phyloP scores from a whole-genome alignment of 2,797 vertebrate genomes.

The Pseudochaenichthys georgianus region DNA sequence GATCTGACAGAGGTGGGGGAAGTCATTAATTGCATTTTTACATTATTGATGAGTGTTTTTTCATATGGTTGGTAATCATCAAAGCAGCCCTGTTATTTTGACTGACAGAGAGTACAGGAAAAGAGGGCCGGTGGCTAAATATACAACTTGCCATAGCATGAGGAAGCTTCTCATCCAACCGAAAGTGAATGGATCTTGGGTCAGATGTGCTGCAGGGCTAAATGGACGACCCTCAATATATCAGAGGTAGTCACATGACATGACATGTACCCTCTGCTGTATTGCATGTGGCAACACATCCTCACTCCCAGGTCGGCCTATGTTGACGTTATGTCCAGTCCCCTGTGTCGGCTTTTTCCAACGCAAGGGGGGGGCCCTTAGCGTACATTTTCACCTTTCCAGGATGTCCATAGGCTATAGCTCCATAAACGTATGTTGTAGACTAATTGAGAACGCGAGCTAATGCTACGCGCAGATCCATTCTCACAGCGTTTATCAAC shows the following conservation, averaged over 20 bases:
- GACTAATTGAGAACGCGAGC: too few relatives aligned
- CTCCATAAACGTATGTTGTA: too few relatives aligned
- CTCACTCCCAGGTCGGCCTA: too few relatives aligned
- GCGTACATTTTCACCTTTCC: too few relatives aligned
- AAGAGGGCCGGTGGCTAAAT: slow-evolving; percentile 58
- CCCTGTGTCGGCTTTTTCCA: too few relatives aligned
- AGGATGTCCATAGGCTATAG: too few relatives aligned
- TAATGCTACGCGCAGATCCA: too few relatives aligned
- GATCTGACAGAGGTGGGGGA: slow-evolving; percentile 81
- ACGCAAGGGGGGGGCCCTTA: too few relatives aligned
- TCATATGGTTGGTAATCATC: slow-evolving; percentile 81
- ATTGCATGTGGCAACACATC: slow-evolving; percentile 8
- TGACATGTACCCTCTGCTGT: slow-evolving; percentile 29
- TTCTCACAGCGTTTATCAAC: too few relatives aligned
- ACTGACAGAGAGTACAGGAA: slow-evolving; percentile 56
- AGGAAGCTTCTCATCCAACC: slow-evolving; percentile 49
- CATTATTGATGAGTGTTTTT: slow-evolving; percentile 86
- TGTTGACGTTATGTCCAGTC: too few relatives aligned
- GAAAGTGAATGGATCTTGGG: slow-evolving; percentile 28
- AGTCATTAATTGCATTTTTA: slow-evolving; percentile 83
- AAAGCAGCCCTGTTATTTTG: slow-evolving; percentile 73
- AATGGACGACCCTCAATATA: slow-evolving; percentile 32
- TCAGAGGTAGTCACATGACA: slow-evolving; percentile 43
- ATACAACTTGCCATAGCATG: slow-evolving; percentile 55
- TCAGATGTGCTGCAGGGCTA: slow-evolving; percentile 25